A percentile compares a stretch with the other conserved stretches of the same genome.
These are phyloP conservation scores for Drosophila pseudotakahashii DNA, from an alignment of 2,888 invertebrate genomes.

Conservation along the genomic window DNA sequence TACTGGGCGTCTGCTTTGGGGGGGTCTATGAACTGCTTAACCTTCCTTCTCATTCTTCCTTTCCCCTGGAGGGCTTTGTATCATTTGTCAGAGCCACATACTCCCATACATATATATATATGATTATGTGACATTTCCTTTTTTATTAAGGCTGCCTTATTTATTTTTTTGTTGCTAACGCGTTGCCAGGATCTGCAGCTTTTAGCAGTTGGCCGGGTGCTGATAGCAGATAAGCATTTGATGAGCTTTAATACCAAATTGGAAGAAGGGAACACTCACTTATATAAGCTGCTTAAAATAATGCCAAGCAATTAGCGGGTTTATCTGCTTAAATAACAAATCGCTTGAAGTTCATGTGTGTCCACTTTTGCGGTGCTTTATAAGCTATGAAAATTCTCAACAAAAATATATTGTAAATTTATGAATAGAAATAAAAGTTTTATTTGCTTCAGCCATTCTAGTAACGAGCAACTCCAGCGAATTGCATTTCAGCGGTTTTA, in stretches of 20 bases:
- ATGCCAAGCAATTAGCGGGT: constrained; percentile 51
- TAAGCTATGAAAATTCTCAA: neutral
- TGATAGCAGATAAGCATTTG: constrained; percentile 79
- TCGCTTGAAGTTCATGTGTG: constrained; percentile 17
- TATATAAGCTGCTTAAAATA: constrained; percentile 65
- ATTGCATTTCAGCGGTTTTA: constrained; percentile 23
- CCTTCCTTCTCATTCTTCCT: constrained; percentile 10
- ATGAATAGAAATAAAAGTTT: constrained; percentile 21
- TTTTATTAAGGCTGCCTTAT: constrained; percentile 33
- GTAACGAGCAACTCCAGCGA: constrained; percentile 9
- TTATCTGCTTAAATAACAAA: constrained; percentile 54
- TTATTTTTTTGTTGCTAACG: constrained; percentile 38
- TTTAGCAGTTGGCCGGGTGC: constrained; percentile 71
- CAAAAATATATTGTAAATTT: constrained; percentile 24
- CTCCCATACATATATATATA: constrained; percentile 36
- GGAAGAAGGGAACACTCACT: constrained; percentile 11
- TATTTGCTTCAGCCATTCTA: constrained; percentile 18
- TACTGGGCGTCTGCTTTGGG: constrained; percentile 30
- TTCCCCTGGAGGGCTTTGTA: constrained; percentile 25
- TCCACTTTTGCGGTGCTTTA: neutral
- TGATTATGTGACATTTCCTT: constrained; percentile 60
- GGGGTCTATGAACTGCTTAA: constrained; percentile 50
- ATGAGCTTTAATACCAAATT: constrained; percentile 76
- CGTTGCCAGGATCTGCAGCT: constrained; percentile 49
- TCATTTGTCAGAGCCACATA: constrained; percentile 70